Evolutionary conservation across 2,797 vertebrate genomes (phyloP).

Genomic region (Harpagifer antarcticus): DNA sequence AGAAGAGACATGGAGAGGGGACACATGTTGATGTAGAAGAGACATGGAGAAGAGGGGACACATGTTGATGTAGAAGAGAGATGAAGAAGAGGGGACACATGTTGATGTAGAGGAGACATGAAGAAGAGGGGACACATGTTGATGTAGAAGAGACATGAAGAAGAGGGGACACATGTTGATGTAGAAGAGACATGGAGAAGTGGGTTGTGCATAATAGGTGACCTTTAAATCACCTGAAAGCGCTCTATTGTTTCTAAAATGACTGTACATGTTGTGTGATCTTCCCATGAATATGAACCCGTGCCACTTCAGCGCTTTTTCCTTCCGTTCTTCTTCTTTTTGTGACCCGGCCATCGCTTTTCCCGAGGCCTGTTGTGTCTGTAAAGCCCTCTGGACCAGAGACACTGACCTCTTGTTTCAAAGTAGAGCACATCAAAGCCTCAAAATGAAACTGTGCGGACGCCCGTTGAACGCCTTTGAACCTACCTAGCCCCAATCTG

Average conservation of each 20-base stretch:
- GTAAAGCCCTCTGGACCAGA: conserved; percentile 48
- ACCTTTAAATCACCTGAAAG: conserved; percentile 5
- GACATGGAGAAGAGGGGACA: too few relatives aligned
- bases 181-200: too few relatives aligned
- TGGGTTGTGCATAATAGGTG: too few relatives aligned
- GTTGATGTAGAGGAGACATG: too few relatives aligned
- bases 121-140: too few relatives aligned
- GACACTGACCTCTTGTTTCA: conserved; percentile 87
- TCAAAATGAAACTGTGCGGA: conserved; percentile 84
- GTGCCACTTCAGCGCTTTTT: conserved; percentile 37
- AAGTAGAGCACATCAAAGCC: conserved; percentile 93
- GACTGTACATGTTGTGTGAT: conserved; percentile 33
- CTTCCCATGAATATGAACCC: conserved; percentile 65
- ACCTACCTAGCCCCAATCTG: conserved; percentile 82
- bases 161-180: too few relatives aligned
- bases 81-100: too few relatives aligned
- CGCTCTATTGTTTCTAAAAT: neutral
- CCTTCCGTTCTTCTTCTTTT: conserved; percentile 29
- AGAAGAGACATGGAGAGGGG: too few relatives aligned
- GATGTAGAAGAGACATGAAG: too few relatives aligned
- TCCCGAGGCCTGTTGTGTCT: conserved; percentile 30
- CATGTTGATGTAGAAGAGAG: too few relatives aligned
- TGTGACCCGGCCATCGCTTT: conserved; percentile 15
- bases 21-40: too few relatives aligned
- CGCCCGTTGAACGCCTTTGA: conserved; percentile 87